Conservation (phyloP, 2,113 vertebrate genomes). For the Pseudolaguvia tuberculata region DNA sequence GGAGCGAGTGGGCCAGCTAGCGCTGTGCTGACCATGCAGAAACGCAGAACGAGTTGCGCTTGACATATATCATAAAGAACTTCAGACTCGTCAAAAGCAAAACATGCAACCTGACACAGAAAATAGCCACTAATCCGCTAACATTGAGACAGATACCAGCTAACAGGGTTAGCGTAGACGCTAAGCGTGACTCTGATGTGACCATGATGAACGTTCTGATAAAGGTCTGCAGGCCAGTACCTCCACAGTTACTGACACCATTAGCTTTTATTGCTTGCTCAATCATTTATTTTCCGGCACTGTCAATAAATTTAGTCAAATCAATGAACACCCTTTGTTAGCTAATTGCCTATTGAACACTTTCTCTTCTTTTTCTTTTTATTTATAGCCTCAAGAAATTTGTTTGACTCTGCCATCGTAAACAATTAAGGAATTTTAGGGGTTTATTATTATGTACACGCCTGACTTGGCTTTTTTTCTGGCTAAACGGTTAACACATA, state of each 20-base stretch:
- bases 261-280: slow-evolving; percentile 54
- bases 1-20: slow-evolving; percentile 1
- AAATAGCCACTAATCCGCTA: background rate
- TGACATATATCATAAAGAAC: slow-evolving; percentile 25
- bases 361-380: background rate
- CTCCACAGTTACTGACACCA: slow-evolving; percentile 55
- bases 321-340: slow-evolving; percentile 63
- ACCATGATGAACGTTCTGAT: background rate
- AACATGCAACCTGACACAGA: slow-evolving; percentile 1
- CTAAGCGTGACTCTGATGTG: background rate
- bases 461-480: background rate
- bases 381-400: background rate
- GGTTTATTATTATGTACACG: background rate
- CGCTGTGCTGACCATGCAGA: slow-evolving; percentile 40
- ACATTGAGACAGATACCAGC: background rate
- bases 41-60: slow-evolving; percentile 8
- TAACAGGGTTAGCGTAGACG: slow-evolving; percentile 3
- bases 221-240: background rate
- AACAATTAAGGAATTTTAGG: slow-evolving; percentile 6
- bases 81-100: slow-evolving; percentile 1
- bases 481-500: background rate
- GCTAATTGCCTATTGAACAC: slow-evolving; percentile 62
- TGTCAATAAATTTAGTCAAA: slow-evolving; percentile 61
- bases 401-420: background rate
- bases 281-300: slow-evolving; percentile 51